Evolutionary conservation across 2,888 invertebrate species (phyloP), one percentile per base, ranked within the genome.

Genomic region (Caenorhabditis uteleia): DNA sequence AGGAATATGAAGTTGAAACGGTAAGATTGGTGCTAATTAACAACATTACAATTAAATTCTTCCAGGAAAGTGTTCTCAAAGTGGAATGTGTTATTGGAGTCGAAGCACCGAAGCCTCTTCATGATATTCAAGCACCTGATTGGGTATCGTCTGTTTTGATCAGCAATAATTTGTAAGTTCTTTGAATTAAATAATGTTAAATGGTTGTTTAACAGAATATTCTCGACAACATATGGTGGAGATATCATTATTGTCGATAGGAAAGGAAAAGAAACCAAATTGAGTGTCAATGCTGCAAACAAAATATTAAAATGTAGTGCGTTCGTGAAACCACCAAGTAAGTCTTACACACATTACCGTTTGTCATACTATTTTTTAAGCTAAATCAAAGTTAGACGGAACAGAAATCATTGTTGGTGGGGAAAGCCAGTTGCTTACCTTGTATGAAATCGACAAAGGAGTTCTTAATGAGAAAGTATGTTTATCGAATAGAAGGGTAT

Each of bases 81-180:
- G 88, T 97, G 47, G 95, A 97, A 85, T 97, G 95, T 85, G 86
- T 95, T 21, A 91, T 92, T 83, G 89, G 91, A 75, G 90, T 90
- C 75, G 92, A 94, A 12, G 90, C 95, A 0, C 97, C 97, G 0
- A 89, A 91, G 79, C 95, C 95, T 0, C 89, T 92, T 83, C 91
- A 94, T 84, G 92, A 92, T 83, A 86, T 97, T 70, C 88, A 92
- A 84, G 95, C 95, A 80, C 93, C 95, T 85, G 97, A 98, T 84
- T 98, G 97, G 97, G 93, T 97, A n/a, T 90, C 93, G 20, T 89
- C 91, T 39, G 89, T 94, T 16, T 69, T 72, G 20, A 62, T 64
- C 26, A 46, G 64, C 8, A 56, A 70, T n/a, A 64, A 74, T 36
- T 61, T 56, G 80, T 79, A 33, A 56, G 75, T 69, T 40, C 27